Percentiles rank a stretch among this genome's conserved stretches.
phyloP scores from a whole-genome alignment of 2,888 invertebrate genomes.

The Mongoloraphidia duomilia region DNA sequence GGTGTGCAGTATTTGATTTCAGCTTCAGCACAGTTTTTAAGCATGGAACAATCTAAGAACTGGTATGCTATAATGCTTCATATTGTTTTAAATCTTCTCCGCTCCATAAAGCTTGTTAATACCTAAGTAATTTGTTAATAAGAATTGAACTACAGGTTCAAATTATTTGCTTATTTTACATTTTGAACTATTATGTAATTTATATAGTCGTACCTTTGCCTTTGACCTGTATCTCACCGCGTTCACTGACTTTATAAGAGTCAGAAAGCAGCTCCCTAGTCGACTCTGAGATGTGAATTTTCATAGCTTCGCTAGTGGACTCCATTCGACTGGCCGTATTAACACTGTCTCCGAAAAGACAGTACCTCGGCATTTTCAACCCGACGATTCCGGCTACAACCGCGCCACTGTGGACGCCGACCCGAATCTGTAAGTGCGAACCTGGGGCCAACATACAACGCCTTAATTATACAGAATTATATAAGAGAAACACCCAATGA shows the following conservation, averaged over 20 bases:
- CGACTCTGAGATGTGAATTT: constrained; percentile 86
- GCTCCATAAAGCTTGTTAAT: too few species aligned
- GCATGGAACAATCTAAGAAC: too few species aligned
- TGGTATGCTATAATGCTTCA: too few species aligned
- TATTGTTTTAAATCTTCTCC: too few species aligned
- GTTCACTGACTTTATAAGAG: constrained; percentile 57
- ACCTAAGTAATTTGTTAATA: too few species aligned
- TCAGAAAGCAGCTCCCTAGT: constrained; percentile 63
- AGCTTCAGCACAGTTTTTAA: too few species aligned
- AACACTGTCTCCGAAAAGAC: constrained; percentile 81
- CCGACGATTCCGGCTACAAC: constrained; percentile 92
- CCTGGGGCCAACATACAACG: constrained; percentile 31
- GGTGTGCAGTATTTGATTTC: too few species aligned
- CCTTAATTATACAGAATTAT: background rate
- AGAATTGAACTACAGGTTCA: background rate
- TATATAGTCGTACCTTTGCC: constrained; percentile 54
- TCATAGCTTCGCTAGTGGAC: constrained; percentile 83
- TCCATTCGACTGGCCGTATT: constrained; percentile 90
- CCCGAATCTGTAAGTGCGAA: constrained; percentile 65
- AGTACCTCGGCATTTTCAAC: constrained; percentile 81
- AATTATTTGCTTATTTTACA: background rate
- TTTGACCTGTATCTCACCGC: constrained; percentile 79
- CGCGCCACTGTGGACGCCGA: constrained; percentile 81
- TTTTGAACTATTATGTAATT: background rate
- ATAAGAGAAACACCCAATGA: too few species aligned